A percentile compares a stretch with the other conserved stretches of the same genome.
These are phyloP conservation scores for Myxocyprinus asiaticus DNA, from an alignment of 2,113 vertebrate species.

Conservation along the genomic window DNA sequence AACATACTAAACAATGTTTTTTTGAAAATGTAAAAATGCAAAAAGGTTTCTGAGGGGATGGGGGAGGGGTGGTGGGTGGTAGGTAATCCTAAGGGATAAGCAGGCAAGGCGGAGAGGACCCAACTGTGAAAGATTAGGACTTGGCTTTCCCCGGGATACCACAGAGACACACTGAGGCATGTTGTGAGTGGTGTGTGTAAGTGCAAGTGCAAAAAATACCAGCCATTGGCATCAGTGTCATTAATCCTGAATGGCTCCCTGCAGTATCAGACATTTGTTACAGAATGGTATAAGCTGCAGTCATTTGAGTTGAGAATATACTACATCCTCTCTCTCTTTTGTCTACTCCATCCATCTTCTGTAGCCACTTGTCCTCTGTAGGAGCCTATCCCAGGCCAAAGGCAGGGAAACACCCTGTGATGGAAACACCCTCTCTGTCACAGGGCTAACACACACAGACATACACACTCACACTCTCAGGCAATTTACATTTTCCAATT, in stretches of 20 bases:
- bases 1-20: too few relatives aligned
- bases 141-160: constrained; percentile 50
- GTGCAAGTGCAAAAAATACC: constrained; percentile 5
- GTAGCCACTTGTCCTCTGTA: too few relatives aligned
- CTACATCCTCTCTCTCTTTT: not conserved
- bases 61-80: not conserved
- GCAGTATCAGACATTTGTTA: constrained; percentile 28
- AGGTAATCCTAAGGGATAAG: constrained; percentile 55
- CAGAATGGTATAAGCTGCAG: constrained; percentile 25
- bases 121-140: constrained; percentile 48
- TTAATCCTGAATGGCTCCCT: constrained; percentile 44
- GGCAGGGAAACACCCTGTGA: too few relatives aligned
- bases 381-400: too few relatives aligned
- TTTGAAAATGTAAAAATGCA: too few relatives aligned
- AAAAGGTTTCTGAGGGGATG: too few relatives aligned
- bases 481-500: too few relatives aligned
- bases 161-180: constrained; percentile 15
- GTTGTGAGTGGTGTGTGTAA: constrained; percentile 26
- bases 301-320: constrained; percentile 18
- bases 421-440: too few relatives aligned
- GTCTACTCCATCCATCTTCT: not conserved
- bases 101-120: constrained; percentile 30
- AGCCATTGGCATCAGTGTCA: constrained; percentile 34
- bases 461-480: too few relatives aligned
- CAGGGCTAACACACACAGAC: too few relatives aligned